Conservation (phyloP, 2,797 vertebrate genomes). For the Acanthis flammea region DNA sequence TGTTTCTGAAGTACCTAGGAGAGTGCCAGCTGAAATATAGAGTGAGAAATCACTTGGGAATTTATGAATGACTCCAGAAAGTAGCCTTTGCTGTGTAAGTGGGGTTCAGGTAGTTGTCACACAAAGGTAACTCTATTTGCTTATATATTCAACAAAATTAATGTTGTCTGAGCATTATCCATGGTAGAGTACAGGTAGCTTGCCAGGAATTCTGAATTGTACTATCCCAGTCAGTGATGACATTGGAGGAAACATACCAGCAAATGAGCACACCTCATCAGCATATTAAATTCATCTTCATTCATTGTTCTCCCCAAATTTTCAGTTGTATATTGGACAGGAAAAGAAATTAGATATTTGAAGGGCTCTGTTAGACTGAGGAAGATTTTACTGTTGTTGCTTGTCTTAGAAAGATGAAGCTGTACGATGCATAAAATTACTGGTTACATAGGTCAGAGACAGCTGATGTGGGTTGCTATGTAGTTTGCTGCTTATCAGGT, state of each 20-base stretch:
- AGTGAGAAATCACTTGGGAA: background rate
- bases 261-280: background rate
- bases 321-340: background rate
- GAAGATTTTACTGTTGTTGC: background rate
- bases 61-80: background rate
- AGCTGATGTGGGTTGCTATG: fast-evolving
- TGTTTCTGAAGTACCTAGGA: background rate
- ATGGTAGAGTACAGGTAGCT: background rate
- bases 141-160: background rate
- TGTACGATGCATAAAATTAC: fast-evolving
- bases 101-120: background rate
- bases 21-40: background rate
- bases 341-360: background rate
- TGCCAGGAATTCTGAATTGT: background rate
- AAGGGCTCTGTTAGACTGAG: background rate
- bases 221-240: background rate
- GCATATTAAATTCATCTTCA: background rate
- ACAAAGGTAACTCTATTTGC: background rate
- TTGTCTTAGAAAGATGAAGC: background rate
- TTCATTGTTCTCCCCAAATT: background rate
- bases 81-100: background rate
- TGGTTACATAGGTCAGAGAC: background rate
- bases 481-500: background rate
- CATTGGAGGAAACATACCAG: background rate
- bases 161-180: background rate